These are phyloP conservation scores for Thunnus maccoyii DNA, from an alignment of 2,113 vertebrate species.

Conservation along the genomic window DNA sequence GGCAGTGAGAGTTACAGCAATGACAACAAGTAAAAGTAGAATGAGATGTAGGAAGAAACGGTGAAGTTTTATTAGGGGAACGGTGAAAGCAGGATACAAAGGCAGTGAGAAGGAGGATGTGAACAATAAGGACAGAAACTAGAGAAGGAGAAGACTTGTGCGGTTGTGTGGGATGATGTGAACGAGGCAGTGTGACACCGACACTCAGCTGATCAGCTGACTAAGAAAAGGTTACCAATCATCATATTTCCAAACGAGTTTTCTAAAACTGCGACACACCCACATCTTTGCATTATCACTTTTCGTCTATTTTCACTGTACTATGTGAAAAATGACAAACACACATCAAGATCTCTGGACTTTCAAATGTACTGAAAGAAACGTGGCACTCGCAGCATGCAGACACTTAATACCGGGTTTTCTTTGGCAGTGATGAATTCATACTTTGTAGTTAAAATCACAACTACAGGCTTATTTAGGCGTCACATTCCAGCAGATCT, in stretches of 20 bases:
- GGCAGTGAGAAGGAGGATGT: constrained; percentile 17
- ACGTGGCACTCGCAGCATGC: neutral
- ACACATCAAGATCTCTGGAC: neutral
- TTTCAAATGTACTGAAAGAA: neutral
- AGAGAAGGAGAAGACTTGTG: neutral
- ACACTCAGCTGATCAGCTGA: constrained; percentile 35
- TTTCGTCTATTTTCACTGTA: neutral
- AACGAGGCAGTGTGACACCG: neutral
- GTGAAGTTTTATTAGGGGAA: constrained; percentile 24
- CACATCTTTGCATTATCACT: neutral
- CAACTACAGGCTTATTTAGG: constrained; percentile 30
- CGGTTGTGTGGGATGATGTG: constrained; percentile 13
- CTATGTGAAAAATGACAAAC: constrained; percentile 24
- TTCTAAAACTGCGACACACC: constrained; percentile 11
- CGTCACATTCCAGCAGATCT: constrained; percentile 59
- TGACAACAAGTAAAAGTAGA: constrained; percentile 21
- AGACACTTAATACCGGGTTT: neutral
- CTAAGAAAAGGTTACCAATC: neutral
- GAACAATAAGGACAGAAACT: constrained; percentile 2
- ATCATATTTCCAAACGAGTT: constrained; percentile 1
- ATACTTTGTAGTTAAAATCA: constrained; percentile 46
- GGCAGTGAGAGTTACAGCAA: constrained; percentile 1
- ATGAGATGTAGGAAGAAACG: constrained; percentile 9
- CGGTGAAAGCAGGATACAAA: constrained; percentile 33
- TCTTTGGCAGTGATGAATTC: constrained; percentile 25